A percentile compares a stretch with the other conserved stretches of the same genome.
These are phyloP conservation scores for Chionoecetes opilio DNA, from an alignment of 1,140 invertebrate genomes.

Conservation along the genomic window DNA sequence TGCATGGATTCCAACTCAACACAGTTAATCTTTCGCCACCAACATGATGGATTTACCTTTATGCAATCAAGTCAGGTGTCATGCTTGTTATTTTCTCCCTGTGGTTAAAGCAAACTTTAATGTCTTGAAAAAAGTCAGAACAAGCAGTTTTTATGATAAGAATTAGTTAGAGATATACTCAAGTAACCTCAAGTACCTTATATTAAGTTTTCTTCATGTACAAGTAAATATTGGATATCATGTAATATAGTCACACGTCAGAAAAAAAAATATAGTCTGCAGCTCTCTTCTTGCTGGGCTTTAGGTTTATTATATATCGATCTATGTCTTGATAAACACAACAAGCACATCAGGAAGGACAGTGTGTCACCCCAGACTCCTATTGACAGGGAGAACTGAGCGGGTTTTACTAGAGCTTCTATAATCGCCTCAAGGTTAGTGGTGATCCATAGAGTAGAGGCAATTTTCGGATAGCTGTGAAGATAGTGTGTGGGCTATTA, in stretches of 20 bases:
- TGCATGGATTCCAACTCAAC: neutral
- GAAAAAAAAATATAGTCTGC: neutral
- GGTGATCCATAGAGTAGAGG: neutral
- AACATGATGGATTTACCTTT: neutral
- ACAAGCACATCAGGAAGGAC: neutral
- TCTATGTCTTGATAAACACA: neutral
- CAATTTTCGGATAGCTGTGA: neutral
- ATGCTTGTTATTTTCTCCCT: neutral
- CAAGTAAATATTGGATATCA: neutral
- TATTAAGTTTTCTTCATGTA: neutral
- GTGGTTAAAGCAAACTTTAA: neutral
- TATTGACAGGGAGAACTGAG: neutral
- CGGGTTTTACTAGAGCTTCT: neutral
- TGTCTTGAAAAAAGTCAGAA: neutral
- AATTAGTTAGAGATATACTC: too few species aligned
- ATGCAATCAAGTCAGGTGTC: neutral
- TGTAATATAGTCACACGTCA: neutral
- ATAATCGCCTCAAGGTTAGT: neutral
- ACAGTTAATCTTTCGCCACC: neutral
- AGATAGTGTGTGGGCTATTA: constrained; percentile 16
- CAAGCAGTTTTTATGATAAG: neutral
- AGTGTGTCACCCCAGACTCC: neutral
- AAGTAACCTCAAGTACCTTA: neutral
- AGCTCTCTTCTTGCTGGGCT: neutral
- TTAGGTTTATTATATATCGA: neutral